These are phyloP conservation scores for Scotopteryx bipunctaria DNA, from an alignment of 2,888 invertebrate genomes.

Conservation along the genomic window DNA sequence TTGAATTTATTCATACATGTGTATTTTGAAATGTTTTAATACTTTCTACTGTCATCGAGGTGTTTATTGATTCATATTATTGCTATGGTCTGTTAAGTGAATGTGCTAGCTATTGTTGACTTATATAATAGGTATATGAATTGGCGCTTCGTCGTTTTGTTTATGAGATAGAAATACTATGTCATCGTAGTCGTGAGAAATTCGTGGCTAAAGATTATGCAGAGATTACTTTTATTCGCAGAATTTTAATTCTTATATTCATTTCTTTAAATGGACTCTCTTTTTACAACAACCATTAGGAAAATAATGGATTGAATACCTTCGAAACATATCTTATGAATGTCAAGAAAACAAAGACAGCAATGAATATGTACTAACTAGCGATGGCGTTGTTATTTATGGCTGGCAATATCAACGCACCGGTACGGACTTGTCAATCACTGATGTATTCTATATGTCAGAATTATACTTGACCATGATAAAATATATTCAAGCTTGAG, in stretches of 20 bases:
- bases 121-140: neutral
- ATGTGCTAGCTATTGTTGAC: constrained; percentile 5
- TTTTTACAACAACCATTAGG: neutral
- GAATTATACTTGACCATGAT: constrained; percentile 50
- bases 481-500: constrained; percentile 43
- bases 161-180: constrained; percentile 11
- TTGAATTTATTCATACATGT: constrained; percentile 48
- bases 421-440: constrained; percentile 80
- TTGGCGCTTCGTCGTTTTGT: constrained; percentile 5
- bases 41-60: constrained; percentile 45
- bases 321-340: constrained; percentile 10
- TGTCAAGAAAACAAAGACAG: constrained; percentile 43
- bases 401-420: constrained; percentile 72
- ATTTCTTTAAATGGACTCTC: neutral
- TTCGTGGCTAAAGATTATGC: constrained; percentile 20
- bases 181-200: constrained; percentile 23
- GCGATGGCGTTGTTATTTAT: constrained; percentile 78
- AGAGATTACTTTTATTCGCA: constrained; percentile 14
- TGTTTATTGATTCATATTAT: constrained; percentile 34
- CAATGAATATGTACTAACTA: constrained; percentile 80
- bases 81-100: constrained; percentile 20
- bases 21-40: constrained; percentile 15
- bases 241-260: constrained; percentile 2
- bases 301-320: neutral
- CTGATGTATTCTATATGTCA: constrained; percentile 55